Evolutionary conservation across 2,888 invertebrate species (phyloP), one percentile per base, ranked within the genome.

Genomic region (Drosophila robusta): DNA sequence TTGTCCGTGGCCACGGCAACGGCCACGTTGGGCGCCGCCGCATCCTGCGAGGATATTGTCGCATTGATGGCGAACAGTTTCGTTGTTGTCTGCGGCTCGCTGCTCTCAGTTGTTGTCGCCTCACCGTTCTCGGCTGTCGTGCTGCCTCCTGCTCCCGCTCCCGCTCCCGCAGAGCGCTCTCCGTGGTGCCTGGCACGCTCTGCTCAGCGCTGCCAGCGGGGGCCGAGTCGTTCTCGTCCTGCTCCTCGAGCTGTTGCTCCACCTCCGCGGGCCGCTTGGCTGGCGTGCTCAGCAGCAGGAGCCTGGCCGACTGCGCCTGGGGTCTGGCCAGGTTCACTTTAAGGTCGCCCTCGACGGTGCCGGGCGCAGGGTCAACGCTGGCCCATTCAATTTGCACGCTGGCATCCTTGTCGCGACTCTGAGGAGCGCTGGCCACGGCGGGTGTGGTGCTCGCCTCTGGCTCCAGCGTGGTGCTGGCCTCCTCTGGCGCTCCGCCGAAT

Each of bases 251-350:
- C 47, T 85, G 82, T 49, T 80, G 87, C 16, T 85, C 84, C n/a
- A 75, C 75, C 50, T 87, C 80, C 26, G 77, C 78, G 2, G 79
- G 68, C 26, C 89, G 80, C 57, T 83, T 90, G 7, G 72, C 84
- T 2, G 91, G 87, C 9, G 89, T 84, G 60, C 89, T 90, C 5
- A 90, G 71, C n/a, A 90, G 75, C 55, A 90, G 65, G n/a, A 90
- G 72, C 36, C 78, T 86, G n/a, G 75, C 87, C 5, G 76, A 89
- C 67, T 80, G 89, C 45, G 68, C 56, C 18, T 44, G 66, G 6
- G 58, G 54, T 0, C 16, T 39, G n/a, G 5, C 44, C 12, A 24
- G 24, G 18, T 16, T 26, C 38, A 75, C 70, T 41, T 44, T 74
- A 6, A 74, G 56, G 34, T 66, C 75, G 1, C 38, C 66, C 12